Evolutionary conservation across 2,888 invertebrate genomes (phyloP).

Genomic region (Vandiemenella viatica): DNA sequence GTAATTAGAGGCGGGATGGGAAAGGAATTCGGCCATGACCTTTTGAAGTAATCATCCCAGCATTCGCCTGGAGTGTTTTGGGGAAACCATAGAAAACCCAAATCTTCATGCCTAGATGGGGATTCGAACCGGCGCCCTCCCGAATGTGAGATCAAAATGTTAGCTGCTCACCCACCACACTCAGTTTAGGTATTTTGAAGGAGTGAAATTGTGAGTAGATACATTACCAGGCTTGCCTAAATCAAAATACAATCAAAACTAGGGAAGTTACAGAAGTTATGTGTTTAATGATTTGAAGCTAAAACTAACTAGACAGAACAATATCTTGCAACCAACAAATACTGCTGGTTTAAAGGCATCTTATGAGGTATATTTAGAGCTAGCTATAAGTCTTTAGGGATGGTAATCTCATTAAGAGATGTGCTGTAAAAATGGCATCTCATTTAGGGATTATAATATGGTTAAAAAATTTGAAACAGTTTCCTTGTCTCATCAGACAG

Average conservation of each 20-base stretch:
- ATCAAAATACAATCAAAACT: background rate
- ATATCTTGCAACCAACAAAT: background rate
- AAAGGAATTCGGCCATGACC: too few species aligned
- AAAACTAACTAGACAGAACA: background rate
- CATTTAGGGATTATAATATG: background rate
- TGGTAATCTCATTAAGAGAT: background rate
- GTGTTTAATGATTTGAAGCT: conserved; percentile 1
- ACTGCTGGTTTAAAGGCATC: background rate
- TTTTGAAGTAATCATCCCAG: too few species aligned
- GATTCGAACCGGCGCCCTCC: too few species aligned
- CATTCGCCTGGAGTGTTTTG: too few species aligned
- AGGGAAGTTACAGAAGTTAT: too few species aligned
- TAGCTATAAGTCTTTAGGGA: background rate
- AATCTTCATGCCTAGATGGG: too few species aligned
- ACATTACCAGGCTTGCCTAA: background rate
- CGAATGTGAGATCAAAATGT: too few species aligned
- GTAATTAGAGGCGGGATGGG: too few species aligned
- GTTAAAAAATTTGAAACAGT: background rate
- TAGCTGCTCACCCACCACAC: too few species aligned
- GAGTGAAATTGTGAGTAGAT: background rate
- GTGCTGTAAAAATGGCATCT: background rate
- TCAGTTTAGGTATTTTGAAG: too few species aligned
- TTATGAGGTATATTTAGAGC: conserved; percentile 1
- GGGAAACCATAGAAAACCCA: too few species aligned
- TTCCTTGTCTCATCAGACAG: background rate